Evolutionary conservation across 1,140 invertebrate genomes (phyloP).

Genomic region (Pygmarrhopalites habei): DNA sequence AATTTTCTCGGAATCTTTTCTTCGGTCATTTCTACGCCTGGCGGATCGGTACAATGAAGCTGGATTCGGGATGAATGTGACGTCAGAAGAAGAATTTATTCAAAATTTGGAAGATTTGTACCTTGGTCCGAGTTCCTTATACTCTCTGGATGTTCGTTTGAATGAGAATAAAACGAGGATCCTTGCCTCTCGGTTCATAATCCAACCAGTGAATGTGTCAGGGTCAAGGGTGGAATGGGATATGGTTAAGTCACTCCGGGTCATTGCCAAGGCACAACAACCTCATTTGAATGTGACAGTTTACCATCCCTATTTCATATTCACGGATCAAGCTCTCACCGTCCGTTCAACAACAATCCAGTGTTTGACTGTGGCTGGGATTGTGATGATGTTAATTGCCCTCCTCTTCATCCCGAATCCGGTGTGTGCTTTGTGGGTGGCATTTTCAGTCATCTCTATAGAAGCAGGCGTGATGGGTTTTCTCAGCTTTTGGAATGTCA

Average conservation of each 20-base stretch:
- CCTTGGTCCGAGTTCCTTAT: slow-evolving; percentile 63
- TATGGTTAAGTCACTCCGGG: slow-evolving; percentile 72
- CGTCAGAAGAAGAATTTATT: slow-evolving; percentile 64
- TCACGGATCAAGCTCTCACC: slow-evolving; percentile 92
- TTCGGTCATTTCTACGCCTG: slow-evolving; percentile 74
- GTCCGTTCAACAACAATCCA: slow-evolving; percentile 87
- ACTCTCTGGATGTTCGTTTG: slow-evolving; percentile 76
- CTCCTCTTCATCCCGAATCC: slow-evolving; percentile 93
- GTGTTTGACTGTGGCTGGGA: slow-evolving; percentile 80
- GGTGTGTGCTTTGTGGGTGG: slow-evolving; percentile 87
- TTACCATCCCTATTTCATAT: slow-evolving; percentile 90
- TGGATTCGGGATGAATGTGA: slow-evolving; percentile 60
- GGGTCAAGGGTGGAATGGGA: slow-evolving; percentile 85
- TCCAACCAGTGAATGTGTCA: slow-evolving; percentile 81
- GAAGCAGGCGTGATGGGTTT: slow-evolving; percentile 91
- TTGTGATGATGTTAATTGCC: slow-evolving; percentile 91
- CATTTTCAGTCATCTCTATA: slow-evolving; percentile 90
- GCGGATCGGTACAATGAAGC: slow-evolving; percentile 64
- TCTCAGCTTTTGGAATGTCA: slow-evolving; percentile 91
- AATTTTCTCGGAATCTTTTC: slow-evolving; percentile 83
- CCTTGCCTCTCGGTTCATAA: slow-evolving; percentile 72
- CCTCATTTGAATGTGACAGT: slow-evolving; percentile 52
- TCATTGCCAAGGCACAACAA: slow-evolving; percentile 67
- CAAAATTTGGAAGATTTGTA: slow-evolving; percentile 67
- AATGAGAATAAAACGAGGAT: slow-evolving; percentile 66